Percentiles rank a stretch among this genome's conserved stretches.
phyloP scores from a whole-genome alignment of 1,140 invertebrate species.

The Eueides isabella region DNA sequence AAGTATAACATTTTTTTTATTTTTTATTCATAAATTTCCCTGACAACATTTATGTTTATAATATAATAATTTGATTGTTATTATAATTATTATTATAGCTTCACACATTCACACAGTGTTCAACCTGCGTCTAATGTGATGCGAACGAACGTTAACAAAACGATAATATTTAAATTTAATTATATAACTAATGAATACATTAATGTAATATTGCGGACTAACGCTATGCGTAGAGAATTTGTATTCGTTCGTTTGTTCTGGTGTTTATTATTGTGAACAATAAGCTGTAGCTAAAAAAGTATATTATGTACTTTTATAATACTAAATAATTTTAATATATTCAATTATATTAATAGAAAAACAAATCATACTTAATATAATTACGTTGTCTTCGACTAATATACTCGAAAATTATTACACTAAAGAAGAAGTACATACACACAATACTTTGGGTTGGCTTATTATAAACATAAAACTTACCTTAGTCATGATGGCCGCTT shows the following conservation, averaged over 20 bases:
- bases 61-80: too few relatives aligned
- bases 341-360: too few relatives aligned
- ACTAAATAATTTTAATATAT: too few relatives aligned
- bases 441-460: neutral
- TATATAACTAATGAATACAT: conserved; percentile 12
- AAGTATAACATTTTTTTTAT: too few relatives aligned
- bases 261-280: neutral
- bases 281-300: too few relatives aligned
- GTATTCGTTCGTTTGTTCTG: too few relatives aligned
- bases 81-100: neutral
- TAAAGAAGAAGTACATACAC: neutral
- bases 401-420: too few relatives aligned
- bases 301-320: too few relatives aligned
- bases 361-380: too few relatives aligned
- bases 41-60: too few relatives aligned
- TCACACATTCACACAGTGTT: conserved; percentile 1
- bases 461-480: conserved; percentile 36
- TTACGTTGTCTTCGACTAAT: too few relatives aligned
- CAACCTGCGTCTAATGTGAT: neutral
- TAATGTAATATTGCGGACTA: neutral
- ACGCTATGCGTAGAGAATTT: neutral
- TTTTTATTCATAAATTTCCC: too few relatives aligned
- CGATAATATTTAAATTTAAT: conserved; percentile 1
- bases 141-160: conserved; percentile 8
- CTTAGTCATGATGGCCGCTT: conserved; percentile 68